A percentile compares a stretch with the other conserved stretches of the same genome.
Evolutionary conservation across 2,888 invertebrate genomes (phyloP).

Genomic region (Microchrysa polita): DNA sequence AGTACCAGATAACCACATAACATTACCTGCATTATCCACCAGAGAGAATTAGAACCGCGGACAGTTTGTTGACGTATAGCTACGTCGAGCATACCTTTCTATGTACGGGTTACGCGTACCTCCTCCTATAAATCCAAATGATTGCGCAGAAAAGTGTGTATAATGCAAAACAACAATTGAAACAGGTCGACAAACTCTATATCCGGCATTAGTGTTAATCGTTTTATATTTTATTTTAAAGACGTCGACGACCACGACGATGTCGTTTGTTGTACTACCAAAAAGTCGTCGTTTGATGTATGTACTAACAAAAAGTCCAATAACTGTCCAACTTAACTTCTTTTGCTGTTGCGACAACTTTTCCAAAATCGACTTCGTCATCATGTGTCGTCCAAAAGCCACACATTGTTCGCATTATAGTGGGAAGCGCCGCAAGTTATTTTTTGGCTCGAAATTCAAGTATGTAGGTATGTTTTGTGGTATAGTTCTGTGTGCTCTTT

Average conservation of each 20-base stretch:
- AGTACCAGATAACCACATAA: no score
- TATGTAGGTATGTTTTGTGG: no score
- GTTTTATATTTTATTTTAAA: neutral
- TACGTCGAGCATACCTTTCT: no score
- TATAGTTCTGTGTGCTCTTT: no score
- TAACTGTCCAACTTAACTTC: slow-evolving; percentile 11
- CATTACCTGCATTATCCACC: no score
- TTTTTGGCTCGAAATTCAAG: no score
- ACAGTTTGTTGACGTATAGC: neutral
- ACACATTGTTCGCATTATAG: no score
- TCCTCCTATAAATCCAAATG: neutral
- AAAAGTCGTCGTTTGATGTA: neutral
- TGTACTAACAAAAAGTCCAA: neutral
- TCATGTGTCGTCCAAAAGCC: no score
- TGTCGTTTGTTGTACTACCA: neutral
- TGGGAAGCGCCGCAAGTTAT: no score
- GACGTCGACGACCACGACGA: no score
- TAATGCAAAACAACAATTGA: slow-evolving; percentile 12
- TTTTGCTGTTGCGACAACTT: slow-evolving; percentile 28
- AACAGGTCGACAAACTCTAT: slow-evolving; percentile 44
- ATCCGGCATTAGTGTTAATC: slow-evolving; percentile 39
- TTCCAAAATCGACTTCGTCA: neutral
- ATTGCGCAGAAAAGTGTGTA: slow-evolving; percentile 8
- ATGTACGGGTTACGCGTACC: neutral
- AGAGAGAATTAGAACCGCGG: neutral